These are phyloP conservation scores for Orthonyx spaldingii DNA, from an alignment of 2,113 vertebrate genomes.

Conservation along the genomic window DNA sequence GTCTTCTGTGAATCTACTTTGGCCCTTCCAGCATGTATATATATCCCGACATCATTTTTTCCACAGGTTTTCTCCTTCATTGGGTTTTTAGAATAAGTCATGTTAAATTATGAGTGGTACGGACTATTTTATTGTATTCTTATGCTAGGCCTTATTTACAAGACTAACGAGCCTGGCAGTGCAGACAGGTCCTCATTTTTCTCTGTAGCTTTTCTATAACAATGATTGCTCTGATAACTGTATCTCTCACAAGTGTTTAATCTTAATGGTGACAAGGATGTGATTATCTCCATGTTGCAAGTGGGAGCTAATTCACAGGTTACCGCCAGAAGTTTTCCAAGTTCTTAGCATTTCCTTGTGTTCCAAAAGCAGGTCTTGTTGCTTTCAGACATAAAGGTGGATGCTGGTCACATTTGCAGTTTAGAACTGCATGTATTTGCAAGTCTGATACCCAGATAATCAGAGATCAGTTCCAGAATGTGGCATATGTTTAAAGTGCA, in stretches of 20 bases:
- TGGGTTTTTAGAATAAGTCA: background rate
- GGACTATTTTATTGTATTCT: background rate
- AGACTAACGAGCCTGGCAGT: background rate
- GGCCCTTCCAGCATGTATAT: background rate
- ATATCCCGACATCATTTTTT: background rate
- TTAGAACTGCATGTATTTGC: background rate
- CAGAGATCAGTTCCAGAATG: background rate
- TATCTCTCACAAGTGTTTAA: background rate
- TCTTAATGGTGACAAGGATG: background rate
- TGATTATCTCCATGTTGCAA: background rate
- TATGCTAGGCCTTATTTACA: background rate
- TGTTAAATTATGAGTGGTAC: background rate
- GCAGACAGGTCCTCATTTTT: background rate
- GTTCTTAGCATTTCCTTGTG: background rate
- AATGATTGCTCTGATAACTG: background rate
- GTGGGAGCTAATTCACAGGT: background rate
- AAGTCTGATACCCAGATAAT: background rate
- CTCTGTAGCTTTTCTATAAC: background rate
- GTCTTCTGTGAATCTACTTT: background rate
- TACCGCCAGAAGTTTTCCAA: background rate
- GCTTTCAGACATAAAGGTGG: background rate
- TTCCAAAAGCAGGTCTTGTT: background rate
- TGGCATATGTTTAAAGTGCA: background rate
- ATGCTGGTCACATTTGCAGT: background rate
- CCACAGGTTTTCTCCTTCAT: background rate